Conservation (phyloP, 1,140 invertebrate genomes). For the Zaprionus davidi region DNA sequence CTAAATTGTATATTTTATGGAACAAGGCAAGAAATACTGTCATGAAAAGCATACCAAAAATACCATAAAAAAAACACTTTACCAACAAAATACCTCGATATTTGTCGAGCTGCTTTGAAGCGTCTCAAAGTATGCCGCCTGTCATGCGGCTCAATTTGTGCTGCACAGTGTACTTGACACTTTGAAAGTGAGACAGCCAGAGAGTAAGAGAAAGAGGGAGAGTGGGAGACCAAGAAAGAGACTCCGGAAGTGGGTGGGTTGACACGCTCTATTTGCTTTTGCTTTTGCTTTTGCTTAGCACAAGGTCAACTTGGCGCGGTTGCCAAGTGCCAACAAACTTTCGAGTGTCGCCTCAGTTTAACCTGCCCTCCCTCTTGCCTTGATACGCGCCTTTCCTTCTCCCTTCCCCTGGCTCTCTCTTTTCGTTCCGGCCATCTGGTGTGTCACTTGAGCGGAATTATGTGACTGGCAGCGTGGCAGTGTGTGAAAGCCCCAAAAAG, state of each 20-base stretch:
- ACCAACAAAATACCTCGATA: background rate
- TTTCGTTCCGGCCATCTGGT: slow-evolving; percentile 36
- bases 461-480: slow-evolving; percentile 58
- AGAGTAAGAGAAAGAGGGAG: background rate
- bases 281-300: slow-evolving; percentile 42
- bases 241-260: background rate
- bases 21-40: background rate
- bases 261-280: slow-evolving; percentile 61
- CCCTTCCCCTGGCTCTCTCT: background rate
- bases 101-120: background rate
- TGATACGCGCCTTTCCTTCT: background rate
- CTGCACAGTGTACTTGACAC: slow-evolving; percentile 6
- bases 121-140: background rate
- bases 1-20: background rate
- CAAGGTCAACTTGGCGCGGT: slow-evolving; percentile 68
- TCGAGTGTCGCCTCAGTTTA: slow-evolving; percentile 51
- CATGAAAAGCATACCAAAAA: background rate
- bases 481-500: slow-evolving; percentile 44
- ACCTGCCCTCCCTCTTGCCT: background rate
- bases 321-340: slow-evolving; percentile 74
- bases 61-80: background rate
- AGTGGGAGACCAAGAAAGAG: background rate
- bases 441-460: slow-evolving; percentile 74
- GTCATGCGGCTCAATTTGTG: slow-evolving; percentile 19
- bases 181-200: slow-evolving; percentile 2